Base-by-base conservation (phyloP, 2,888 invertebrate genomes). In the Lithosia quadra region DNA sequence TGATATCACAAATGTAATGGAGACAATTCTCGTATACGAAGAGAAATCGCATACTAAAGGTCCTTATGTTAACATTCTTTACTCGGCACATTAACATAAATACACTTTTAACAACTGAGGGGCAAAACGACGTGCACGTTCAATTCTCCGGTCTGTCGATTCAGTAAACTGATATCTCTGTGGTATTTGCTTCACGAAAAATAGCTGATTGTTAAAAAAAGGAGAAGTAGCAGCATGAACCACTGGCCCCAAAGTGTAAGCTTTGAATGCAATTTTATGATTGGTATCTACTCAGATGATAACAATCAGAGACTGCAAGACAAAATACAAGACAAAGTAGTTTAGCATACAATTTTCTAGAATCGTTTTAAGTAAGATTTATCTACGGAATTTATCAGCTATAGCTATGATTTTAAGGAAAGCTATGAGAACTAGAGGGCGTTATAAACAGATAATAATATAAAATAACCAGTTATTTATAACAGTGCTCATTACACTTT, bases 11-110 rank as follows among this genome's bases (percentile, higher is more conserved):
- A 18, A 28, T 2, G 22, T 36, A 59, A 36, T 36, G 13, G 8
- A 60, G 15, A 9, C 22, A 60, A 2, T 49, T 49, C n/a, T 49
- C 18, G 8, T 22, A 36, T 36, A 15, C 21, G 22, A 22, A 49
- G 9, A 60, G 21, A 60, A 60, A 60, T 58, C 15, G 36, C 18
- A 43, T 5, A 28, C 18, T 69, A 68, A 18, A n/a, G 73, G 69
- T 68, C 75, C 74, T 73, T 75, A 77, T 69, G 72, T 69, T 74
- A 56, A 56, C 74, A 80, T 78, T 77, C 79, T 81, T 81, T 83
- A 81, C 77, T 74, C 67, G 64, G 43, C 13, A 72, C 74, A 85
- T 87, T 86, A 80, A 81, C 85, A 85, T 84, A 85, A 87, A 86
- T 81, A 85, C 81, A 82, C 83, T 83, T 84, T 78, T 78, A 72